Conservation (phyloP, 2,888 invertebrate species). For the Deroplatys truncata region DNA sequence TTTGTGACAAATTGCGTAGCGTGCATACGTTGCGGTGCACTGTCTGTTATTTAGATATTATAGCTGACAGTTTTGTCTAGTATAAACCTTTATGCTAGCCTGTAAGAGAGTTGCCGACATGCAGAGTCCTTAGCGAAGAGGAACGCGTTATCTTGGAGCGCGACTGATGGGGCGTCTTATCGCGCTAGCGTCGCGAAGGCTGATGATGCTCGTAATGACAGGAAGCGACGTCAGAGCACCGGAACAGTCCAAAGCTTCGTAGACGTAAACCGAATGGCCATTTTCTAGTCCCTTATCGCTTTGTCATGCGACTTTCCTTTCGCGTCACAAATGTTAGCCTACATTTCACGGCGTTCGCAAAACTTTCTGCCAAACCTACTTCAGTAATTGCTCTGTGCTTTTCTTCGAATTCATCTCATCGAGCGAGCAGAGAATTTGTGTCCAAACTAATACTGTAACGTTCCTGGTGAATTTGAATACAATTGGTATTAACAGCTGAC, state of each 20-base stretch:
- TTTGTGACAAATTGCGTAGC: too few relatives aligned
- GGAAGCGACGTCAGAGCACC: conserved; percentile 3
- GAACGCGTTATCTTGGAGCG: background rate
- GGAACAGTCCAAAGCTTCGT: background rate
- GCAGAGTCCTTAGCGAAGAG: background rate
- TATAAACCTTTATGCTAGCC: background rate
- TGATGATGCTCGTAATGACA: background rate
- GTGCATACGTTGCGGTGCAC: background rate
- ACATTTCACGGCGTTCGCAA: background rate
- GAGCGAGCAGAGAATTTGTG: too few relatives aligned
- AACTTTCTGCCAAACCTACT: background rate
- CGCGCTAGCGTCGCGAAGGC: background rate
- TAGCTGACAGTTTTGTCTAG: background rate
- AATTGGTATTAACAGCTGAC: too few relatives aligned
- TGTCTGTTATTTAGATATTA: background rate
- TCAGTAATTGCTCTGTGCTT: background rate
- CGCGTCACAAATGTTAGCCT: background rate
- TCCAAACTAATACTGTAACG: too few relatives aligned
- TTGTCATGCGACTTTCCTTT: background rate
- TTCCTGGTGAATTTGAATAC: too few relatives aligned
- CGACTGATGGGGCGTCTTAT: background rate
- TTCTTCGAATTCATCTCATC: too few relatives aligned
- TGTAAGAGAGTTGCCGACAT: background rate
- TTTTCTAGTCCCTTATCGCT: background rate
- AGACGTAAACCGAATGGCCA: conserved; percentile 11